These are phyloP conservation scores for Pelosia muscerda DNA, from an alignment of 2,888 invertebrate genomes.

Conservation along the genomic window DNA sequence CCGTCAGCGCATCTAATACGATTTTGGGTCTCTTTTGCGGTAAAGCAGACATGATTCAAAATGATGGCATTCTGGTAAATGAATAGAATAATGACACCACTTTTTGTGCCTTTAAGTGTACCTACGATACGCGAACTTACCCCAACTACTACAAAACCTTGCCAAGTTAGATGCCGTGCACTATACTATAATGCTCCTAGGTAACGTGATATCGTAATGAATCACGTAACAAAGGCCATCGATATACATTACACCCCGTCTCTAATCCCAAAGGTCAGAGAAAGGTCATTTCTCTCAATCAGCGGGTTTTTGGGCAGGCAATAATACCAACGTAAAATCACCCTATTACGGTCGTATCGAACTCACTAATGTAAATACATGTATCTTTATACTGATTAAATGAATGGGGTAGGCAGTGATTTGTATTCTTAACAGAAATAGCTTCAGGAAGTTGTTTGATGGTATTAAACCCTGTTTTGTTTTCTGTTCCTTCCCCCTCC, in stretches of 20 bases:
- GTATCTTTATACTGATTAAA: slow-evolving; percentile 22
- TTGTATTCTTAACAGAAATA: neutral
- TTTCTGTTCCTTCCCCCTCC: too few species aligned
- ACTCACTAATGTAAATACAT: slow-evolving; percentile 33
- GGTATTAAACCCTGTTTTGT: too few species aligned
- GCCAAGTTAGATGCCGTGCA: too few species aligned
- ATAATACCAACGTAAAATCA: slow-evolving; percentile 43
- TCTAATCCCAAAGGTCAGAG: slow-evolving; percentile 60
- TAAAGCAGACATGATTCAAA: too few species aligned
- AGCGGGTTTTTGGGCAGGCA: slow-evolving; percentile 52
- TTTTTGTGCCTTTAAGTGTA: too few species aligned
- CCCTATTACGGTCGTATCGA: slow-evolving; percentile 37
- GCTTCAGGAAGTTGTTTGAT: too few species aligned
- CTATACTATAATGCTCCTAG: neutral
- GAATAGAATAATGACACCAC: too few species aligned
- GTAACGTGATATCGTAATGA: neutral
- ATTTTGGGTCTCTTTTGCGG: too few species aligned
- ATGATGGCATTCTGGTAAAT: too few species aligned
- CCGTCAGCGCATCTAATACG: too few species aligned
- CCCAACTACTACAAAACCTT: too few species aligned
- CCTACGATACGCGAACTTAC: too few species aligned
- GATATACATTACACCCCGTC: slow-evolving; percentile 37
- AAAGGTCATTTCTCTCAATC: slow-evolving; percentile 65
- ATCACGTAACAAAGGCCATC: slow-evolving; percentile 20
- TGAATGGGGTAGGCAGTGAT: slow-evolving; percentile 11